phyloP scores from a whole-genome alignment of 2,888 invertebrate species.

The Diarsia mendica region DNA sequence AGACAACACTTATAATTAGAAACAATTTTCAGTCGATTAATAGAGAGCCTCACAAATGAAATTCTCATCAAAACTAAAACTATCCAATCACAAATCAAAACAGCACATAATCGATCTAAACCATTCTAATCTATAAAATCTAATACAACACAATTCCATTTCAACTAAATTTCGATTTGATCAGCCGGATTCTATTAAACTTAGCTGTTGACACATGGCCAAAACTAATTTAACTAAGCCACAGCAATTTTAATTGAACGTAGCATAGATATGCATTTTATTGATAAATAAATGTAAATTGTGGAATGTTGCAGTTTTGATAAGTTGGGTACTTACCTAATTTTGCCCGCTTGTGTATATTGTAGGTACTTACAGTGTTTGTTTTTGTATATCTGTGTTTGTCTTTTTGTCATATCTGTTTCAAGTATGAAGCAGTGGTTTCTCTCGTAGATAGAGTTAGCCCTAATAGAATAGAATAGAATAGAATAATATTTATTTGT shows the following conservation, averaged over 20 bases:
- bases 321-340: constrained; percentile 15
- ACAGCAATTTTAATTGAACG: constrained; percentile 71
- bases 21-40: background rate
- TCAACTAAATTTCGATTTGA: constrained; percentile 61
- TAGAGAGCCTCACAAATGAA: background rate
- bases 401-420: background rate
- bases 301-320: constrained; percentile 27
- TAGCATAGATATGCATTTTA: constrained; percentile 44
- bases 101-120: constrained; percentile 17
- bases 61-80: background rate
- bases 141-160: constrained; percentile 32
- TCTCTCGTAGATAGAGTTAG: background rate
- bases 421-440: background rate
- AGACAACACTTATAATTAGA: background rate
- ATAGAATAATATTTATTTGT: too few relatives aligned
- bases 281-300: constrained; percentile 58
- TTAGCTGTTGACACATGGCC: constrained; percentile 66
- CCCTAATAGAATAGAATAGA: too few relatives aligned
- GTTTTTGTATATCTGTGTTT: background rate
- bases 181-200: constrained; percentile 72
- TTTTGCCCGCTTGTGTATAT: background rate
- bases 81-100: constrained; percentile 11
- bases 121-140: constrained; percentile 34
- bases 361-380: background rate
- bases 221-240: constrained; percentile 80